Base-by-base conservation (phyloP, 1,140 invertebrate genomes). In the Cotesia vestalis region DNA sequence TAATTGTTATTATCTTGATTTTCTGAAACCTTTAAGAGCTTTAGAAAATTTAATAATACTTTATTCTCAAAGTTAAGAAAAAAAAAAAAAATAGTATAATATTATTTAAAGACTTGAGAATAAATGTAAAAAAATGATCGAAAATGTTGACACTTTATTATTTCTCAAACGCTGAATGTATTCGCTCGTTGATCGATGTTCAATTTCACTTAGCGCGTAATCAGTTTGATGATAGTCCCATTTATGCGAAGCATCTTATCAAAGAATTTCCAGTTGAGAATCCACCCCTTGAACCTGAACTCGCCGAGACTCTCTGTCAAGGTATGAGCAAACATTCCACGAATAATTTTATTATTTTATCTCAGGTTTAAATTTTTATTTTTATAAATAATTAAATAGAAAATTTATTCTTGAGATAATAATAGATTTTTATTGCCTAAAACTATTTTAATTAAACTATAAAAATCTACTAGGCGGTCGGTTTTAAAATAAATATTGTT, bases 241-340 rank as follows among this genome's bases (percentile, higher is more conserved):
- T 92, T 76, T 94, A 94, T 85, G 90, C 91, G 35, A 88, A 92
- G 78, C 92, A 94, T 82, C 90, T 94, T 78, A 95, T 95, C 85
- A 94, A 94, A 87, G 94, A 95, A 83, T 95, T 95, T 84, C 93
- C 94, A 76, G 87, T 91, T 53, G 90, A 93, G 78, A 91, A 92
- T 75, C 91, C 91, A 63, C 89, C 89, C 35, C 92, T 92, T 88
- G 93, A 92, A 82, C 89, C 91, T 77, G 91, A 91, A 83, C 88
- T 94, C 72, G 90, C 90, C 70, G 91, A 93, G 81, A 87, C 90
- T 76, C 87, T 94, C 17, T 89, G 91, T 78, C 89, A 91, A 94
- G 93, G 93, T 94, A 87, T 27, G 53, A 12, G 20, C 62, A n/a
- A n/a, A 12, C 34, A 67, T 20, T 36, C 11, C 12, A 17, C 17